Evolutionary conservation across 2,888 invertebrate genomes (phyloP), one percentile per base, ranked within the genome.

Genomic region (Psylliodes chrysocephalus): DNA sequence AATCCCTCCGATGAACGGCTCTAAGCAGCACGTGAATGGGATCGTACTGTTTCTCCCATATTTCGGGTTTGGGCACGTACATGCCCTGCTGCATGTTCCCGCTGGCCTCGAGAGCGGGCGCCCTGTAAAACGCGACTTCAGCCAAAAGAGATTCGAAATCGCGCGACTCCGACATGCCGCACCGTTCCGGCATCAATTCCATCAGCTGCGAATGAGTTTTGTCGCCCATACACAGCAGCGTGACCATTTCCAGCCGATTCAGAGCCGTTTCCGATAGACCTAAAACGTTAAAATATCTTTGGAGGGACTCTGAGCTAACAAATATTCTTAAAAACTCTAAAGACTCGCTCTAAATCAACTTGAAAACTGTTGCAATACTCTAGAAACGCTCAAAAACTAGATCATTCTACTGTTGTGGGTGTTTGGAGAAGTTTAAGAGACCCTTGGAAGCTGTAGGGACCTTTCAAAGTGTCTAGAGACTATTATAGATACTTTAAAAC

Each of bases 151-250:
- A 88, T 80, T 95, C 95, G 78, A 96, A 95, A 83, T 95, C 94
- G 76, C 92, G 88, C 47, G 92, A 93, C 80, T 93, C 93, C 15
- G 93, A 91, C 75, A 92, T 94, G n/a, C 96, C 96, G 69, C 95
- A 96, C 17, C 95, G 87, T 84, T 98, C 98, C 0, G 98, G 98
- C 93, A 98, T 95, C 62, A 94, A 85, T 82, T 98, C 98, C 82
- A 95, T 90, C 47, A 98, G 85, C 80, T 97, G 96, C 70, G 95
- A 96, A 84, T 98, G 97, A 0, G 97, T 97, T 82, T 95, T 94
- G 83, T 98, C 96, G 30, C 92, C 91, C 81, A 96, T 96, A 72
- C 96, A 95, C 49, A 98, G 84, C 52, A 97, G 84, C 0, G 96
- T 94, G 65, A 95, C 93, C 87, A 98, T 95, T 85, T 98, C 98